Base-by-base conservation (phyloP, 1,140 invertebrate species). In the Eulimnadia texana region DNA sequence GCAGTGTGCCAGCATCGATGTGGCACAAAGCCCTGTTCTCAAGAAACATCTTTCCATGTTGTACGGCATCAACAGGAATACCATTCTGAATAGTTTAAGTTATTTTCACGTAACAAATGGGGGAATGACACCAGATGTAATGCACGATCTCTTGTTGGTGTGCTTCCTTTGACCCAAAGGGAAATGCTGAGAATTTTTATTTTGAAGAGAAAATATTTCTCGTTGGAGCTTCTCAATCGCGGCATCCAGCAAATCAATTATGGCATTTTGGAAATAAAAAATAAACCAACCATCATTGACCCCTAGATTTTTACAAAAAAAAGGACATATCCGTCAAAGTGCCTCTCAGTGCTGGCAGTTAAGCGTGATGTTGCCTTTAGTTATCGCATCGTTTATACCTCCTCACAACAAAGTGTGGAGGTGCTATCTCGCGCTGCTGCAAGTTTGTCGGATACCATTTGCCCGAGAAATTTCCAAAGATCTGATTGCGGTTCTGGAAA, bases 121-220 rank as follows among this genome's bases (percentile, higher is more conserved):
- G 19, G 50, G 20, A 42, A 50, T 63, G 53, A 20, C 27, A 3
- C 55, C 47, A n/a, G 61, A 63, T 60, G 20, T 3, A 16, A 63
- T 63, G 61, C 61, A 63, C 47, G 61, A 61, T 49, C 19, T 58
- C 16, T 47, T 63, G n/a, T 60, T 50, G 29, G 61, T 19, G 55
- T 63, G 2, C 27, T 63, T 22, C 61, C 61, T n/a, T 22, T 62
- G 29, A 57, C 53, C 11, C 20, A 60, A 24, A 33, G 24, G 13
- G 20, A n/a, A 24, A 25, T 63, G 29, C 47, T 63, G 23, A 27
- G 29, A 29, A 23, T 23, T 27, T 61, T 42, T 23, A 42, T 60
- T 24, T 47, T 25, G 25, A 57, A 13, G 22, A 33, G 20, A 33
- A 63, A 59, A 55, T 58, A 42, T 47, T 58, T 62, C 28, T 33